phyloP scores from a whole-genome alignment of 2,888 invertebrate genomes.

The Urechis unicinctus region DNA sequence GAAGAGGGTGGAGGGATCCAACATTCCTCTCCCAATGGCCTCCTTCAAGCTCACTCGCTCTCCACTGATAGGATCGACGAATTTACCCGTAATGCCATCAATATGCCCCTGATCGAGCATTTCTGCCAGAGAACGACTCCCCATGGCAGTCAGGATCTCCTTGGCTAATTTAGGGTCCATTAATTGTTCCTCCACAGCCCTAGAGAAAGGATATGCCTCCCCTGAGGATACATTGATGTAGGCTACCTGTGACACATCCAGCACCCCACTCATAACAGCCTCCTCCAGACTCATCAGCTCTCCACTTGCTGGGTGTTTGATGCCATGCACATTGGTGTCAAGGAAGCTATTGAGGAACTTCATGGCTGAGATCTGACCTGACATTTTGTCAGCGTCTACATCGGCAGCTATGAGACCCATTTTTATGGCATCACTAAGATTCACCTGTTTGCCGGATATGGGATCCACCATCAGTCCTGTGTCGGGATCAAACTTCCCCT shows the following conservation, averaged over 20 bases:
- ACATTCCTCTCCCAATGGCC: slow-evolving; percentile 62
- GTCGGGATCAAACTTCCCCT: slow-evolving; percentile 32
- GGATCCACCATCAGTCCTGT: slow-evolving; percentile 49
- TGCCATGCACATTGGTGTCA: slow-evolving; percentile 19
- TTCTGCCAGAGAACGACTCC: slow-evolving; percentile 45
- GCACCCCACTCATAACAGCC: slow-evolving; percentile 71
- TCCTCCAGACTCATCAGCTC: slow-evolving; percentile 84
- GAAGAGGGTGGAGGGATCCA: slow-evolving; percentile 36
- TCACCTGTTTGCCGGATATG: slow-evolving; percentile 76
- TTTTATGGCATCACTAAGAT: slow-evolving; percentile 85
- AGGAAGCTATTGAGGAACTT: slow-evolving; percentile 24
- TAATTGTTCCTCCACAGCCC: slow-evolving; percentile 26
- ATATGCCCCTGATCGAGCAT: slow-evolving; percentile 45
- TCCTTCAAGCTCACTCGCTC: slow-evolving; percentile 62
- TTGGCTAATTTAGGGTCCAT: slow-evolving; percentile 15
- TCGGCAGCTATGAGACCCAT: slow-evolving; percentile 54
- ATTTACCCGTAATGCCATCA: slow-evolving; percentile 51
- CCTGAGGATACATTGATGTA: slow-evolving; percentile 9
- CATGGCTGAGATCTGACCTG: slow-evolving; percentile 30
- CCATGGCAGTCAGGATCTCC: slow-evolving; percentile 37
- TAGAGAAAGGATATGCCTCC: slow-evolving; percentile 26
- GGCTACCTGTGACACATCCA: slow-evolving; percentile 10
- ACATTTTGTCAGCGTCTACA: slow-evolving; percentile 23
- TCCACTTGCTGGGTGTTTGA: slow-evolving; percentile 54
- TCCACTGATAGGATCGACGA: slow-evolving; percentile 45